These are phyloP conservation scores for Hippasteria phrygiana DNA, from an alignment of 53 echinoderm and acorn worm genomes.

Conservation along the genomic window DNA sequence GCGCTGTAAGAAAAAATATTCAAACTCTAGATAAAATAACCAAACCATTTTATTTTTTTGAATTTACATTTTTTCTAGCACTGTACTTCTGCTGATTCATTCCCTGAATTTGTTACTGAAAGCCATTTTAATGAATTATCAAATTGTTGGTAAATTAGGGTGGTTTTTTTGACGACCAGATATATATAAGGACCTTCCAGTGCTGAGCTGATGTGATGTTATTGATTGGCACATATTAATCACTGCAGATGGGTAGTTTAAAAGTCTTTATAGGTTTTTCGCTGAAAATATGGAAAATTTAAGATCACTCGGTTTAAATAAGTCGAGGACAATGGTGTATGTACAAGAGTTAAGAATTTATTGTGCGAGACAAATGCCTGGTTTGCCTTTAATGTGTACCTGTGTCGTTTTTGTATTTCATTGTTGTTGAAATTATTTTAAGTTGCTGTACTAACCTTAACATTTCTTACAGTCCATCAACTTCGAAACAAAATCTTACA, in stretches of 20 bases:
- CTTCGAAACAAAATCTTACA: not conserved
- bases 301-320: slow-evolving; percentile 55
- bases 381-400: slow-evolving; percentile 24
- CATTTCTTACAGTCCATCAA: slow-evolving; percentile 33
- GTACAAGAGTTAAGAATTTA: slow-evolving; percentile 50
- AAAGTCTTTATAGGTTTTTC: slow-evolving; percentile 8
- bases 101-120: too few relatives aligned
- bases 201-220: too few relatives aligned
- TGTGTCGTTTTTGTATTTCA: not conserved
- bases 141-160: too few relatives aligned
- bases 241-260: slow-evolving; percentile 55
- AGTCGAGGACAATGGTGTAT: slow-evolving; percentile 36
- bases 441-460: slow-evolving; percentile 4
- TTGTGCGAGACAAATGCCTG: slow-evolving; percentile 17
- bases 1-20: too few relatives aligned
- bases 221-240: too few relatives aligned
- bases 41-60: too few relatives aligned
- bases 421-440: not conserved
- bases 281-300: slow-evolving; percentile 61
- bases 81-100: too few relatives aligned
- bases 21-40: too few relatives aligned
- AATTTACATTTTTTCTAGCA: too few relatives aligned
- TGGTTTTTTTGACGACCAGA: too few relatives aligned
- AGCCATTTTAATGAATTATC: too few relatives aligned
- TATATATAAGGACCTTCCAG: too few relatives aligned